These are phyloP conservation scores for Sphenopsis melanotis DNA, from an alignment of 2,797 vertebrate genomes.

Conservation along the genomic window DNA sequence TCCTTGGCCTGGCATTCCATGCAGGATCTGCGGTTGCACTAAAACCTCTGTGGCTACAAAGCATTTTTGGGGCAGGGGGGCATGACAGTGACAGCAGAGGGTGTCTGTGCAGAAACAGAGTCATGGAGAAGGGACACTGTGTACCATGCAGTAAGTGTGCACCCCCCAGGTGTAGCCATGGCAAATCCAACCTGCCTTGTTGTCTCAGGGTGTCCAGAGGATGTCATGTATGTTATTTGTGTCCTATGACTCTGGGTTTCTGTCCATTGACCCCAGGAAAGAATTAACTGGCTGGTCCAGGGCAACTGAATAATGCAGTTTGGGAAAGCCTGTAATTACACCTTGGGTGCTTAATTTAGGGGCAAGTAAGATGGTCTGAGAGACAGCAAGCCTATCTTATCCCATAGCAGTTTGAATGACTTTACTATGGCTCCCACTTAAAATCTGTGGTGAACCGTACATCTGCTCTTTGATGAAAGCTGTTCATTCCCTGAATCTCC, in stretches of 20 bases:
- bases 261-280: accelerated
- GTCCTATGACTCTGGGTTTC: accelerated
- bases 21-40: neutral
- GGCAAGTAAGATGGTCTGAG: neutral
- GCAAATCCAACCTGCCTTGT: neutral
- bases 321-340: neutral
- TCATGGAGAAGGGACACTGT: neutral
- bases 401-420: neutral
- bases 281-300: neutral
- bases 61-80: accelerated
- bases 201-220: neutral
- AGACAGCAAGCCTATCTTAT: neutral
- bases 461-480: neutral
- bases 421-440: neutral
- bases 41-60: neutral
- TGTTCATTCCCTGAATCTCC: neutral
- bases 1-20: accelerated
- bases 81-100: accelerated
- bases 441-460: neutral
- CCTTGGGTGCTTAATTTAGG: neutral
- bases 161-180: neutral
- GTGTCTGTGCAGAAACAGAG: neutral
- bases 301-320: neutral
- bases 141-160: too few relatives aligned
- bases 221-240: accelerated